Base-by-base conservation (phyloP, 2,888 invertebrate species). In the Thera obeliscata region DNA sequence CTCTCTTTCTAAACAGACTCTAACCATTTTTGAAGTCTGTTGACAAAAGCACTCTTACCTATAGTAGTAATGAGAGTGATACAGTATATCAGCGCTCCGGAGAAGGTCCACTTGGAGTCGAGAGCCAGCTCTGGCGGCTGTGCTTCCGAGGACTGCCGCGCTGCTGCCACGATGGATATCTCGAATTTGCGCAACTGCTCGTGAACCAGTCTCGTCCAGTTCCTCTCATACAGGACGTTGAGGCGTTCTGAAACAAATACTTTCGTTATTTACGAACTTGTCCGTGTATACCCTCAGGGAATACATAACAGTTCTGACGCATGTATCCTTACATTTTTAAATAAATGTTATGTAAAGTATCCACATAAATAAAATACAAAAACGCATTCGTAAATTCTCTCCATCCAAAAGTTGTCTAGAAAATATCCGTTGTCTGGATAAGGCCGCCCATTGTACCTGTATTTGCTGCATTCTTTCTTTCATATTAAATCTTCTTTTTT, bases 41-140 rank as follows among this genome's bases (percentile, higher is more conserved):
- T 43, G 9, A 7, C 8, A 7, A 9, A 46, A 9, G 2, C 9
- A 7, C 43, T 41, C 95, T 95, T 87, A 97, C 98, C 98, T 86
- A 98, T 97, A 62, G 98, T 98, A 73, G 98, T 98, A 84, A 98
- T 97, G 79, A 98, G 95, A 54, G 97, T 97, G 80, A 98, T 95
- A 76, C 97, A 97, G 86, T 97, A 98, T 58, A 98, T 95, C 35
- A 98, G 87, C 2, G 98, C 96, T 73, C 97, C 97, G 38, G 97
- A 96, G 87, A 97, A 97, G 0, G 96, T 96, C 97, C 98, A 98
- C 79, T 96, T 95, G 60, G 94, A 90, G 76, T 94, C 90, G 72
- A 95, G 93, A 8, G 87, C 84, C 36, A 92, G 82, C 65, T 93
- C 93, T 0, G 88, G 80, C 0, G 88, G 86, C 48, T 87, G 89